Conservation (phyloP, 2,113 vertebrate genomes). For the Hippopotamus amphibius region DNA sequence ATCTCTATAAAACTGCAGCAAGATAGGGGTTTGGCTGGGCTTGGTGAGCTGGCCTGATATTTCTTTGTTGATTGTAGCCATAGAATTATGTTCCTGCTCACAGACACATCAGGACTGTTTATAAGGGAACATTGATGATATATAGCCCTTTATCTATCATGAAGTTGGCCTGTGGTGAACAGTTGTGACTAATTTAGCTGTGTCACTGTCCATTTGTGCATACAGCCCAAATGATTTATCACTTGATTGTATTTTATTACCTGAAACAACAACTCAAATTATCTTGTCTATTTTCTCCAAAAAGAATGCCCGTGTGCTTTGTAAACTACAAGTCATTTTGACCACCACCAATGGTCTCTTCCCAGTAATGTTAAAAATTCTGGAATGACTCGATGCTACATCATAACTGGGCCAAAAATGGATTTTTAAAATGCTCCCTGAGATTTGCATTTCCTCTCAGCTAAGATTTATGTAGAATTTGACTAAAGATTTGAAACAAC, state of each 20-base stretch:
- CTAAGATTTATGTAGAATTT: conserved; percentile 59
- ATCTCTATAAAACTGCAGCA: conserved; percentile 7
- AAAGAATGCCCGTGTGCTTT: conserved; percentile 6
- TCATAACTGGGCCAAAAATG: conserved; percentile 25
- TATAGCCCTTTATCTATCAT: neutral
- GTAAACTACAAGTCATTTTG: conserved; percentile 44
- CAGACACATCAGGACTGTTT: conserved; percentile 3
- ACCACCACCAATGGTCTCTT: neutral
- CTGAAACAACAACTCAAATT: conserved; percentile 55
- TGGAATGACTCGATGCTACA: neutral
- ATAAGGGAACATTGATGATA: conserved; percentile 27
- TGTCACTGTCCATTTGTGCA: conserved; percentile 46
- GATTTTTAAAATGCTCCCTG: conserved; percentile 23
- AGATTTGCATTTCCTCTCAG: conserved; percentile 40
- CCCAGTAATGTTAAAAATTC: conserved; percentile 21
- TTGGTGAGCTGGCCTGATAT: neutral
- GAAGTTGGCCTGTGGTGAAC: conserved; percentile 8
- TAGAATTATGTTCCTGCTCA: conserved; percentile 51
- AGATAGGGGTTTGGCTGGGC: neutral
- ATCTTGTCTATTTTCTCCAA: conserved; percentile 47
- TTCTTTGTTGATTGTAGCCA: conserved; percentile 32
- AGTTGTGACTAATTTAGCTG: conserved; percentile 55
- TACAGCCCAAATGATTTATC: neutral
- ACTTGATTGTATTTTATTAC: conserved; percentile 12
- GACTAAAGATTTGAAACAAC: conserved; percentile 55